Evolutionary conservation across 1,140 invertebrate genomes (phyloP).

Genomic region (Penaeus vannamei): DNA sequence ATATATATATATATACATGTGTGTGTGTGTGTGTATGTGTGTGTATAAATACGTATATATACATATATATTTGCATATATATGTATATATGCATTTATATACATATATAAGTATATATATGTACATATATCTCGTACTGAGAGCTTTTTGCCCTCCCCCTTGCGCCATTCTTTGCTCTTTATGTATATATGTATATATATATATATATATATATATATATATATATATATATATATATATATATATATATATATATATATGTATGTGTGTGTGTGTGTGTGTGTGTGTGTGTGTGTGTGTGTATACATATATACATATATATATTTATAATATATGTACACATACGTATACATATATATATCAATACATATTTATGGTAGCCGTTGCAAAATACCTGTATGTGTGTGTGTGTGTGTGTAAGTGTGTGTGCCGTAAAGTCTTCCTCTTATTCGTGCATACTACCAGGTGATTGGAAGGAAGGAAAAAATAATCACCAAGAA

Average conservation of each 20-base stretch:
- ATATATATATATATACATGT: neutral
- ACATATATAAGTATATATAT: neutral
- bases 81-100: conserved; percentile 24
- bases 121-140: too few species aligned
- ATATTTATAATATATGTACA: neutral
- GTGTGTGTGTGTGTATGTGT: neutral
- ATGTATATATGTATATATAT: conserved; percentile 16
- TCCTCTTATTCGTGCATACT: too few species aligned
- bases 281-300: neutral
- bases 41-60: neutral
- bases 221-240: neutral
- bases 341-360: too few species aligned
- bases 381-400: too few species aligned
- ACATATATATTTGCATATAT: neutral
- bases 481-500: too few species aligned
- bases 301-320: conserved; percentile 20
- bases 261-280: neutral
- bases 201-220: neutral
- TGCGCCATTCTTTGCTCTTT: too few species aligned
- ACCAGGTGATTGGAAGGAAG: too few species aligned
- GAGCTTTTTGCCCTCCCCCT: too few species aligned
- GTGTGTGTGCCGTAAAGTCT: too few species aligned
- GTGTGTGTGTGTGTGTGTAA: too few species aligned
- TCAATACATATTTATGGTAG: too few species aligned
- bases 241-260: conserved; percentile 3